These are phyloP conservation scores for Caenorhabditis sp. DNA, from an alignment of 2,888 invertebrate species.

Conservation along the genomic window DNA sequence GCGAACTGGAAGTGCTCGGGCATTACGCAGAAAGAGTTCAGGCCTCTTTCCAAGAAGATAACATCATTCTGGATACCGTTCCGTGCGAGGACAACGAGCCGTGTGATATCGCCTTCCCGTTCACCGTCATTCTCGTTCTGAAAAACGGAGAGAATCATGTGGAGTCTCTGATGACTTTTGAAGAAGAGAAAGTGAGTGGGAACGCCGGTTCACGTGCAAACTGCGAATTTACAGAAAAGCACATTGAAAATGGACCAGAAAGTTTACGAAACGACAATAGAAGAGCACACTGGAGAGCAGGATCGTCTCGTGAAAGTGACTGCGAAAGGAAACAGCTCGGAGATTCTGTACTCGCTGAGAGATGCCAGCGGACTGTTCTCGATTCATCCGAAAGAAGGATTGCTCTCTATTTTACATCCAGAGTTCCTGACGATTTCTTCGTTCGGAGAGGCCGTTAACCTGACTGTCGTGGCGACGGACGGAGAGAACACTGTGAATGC, in stretches of 20 bases:
- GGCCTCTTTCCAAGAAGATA: conserved; percentile 39
- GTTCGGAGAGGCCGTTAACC: conserved; percentile 47
- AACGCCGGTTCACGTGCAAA: not conserved
- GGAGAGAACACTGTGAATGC: conserved; percentile 30
- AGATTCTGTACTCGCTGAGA: conserved; percentile 50
- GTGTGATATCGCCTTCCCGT: conserved; percentile 41
- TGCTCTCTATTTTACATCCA: conserved; percentile 60
- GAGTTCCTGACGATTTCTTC: conserved; percentile 58
- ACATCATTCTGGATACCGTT: conserved; percentile 43
- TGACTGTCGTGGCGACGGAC: conserved; percentile 56
- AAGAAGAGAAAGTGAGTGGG: conserved; percentile 37
- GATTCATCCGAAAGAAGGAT: conserved; percentile 64
- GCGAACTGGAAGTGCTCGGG: conserved; percentile 39
- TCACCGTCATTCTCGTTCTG: conserved; percentile 32
- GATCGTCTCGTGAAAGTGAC: conserved; percentile 47
- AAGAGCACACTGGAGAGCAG: conserved; percentile 53
- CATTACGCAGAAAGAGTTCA: conserved; percentile 29
- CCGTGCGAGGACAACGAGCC: conserved; percentile 31
- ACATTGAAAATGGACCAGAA: conserved; percentile 43
- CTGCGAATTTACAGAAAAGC: conserved; percentile 31
- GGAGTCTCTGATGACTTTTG: conserved; percentile 32
- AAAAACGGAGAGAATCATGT: conserved; percentile 31
- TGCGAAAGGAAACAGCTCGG: conserved; percentile 37
- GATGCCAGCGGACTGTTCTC: conserved; percentile 62
- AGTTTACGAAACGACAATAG: conserved; percentile 42